Evolutionary conservation across 1,140 invertebrate species (phyloP).

Genomic region (Monomorium pharaonis): DNA sequence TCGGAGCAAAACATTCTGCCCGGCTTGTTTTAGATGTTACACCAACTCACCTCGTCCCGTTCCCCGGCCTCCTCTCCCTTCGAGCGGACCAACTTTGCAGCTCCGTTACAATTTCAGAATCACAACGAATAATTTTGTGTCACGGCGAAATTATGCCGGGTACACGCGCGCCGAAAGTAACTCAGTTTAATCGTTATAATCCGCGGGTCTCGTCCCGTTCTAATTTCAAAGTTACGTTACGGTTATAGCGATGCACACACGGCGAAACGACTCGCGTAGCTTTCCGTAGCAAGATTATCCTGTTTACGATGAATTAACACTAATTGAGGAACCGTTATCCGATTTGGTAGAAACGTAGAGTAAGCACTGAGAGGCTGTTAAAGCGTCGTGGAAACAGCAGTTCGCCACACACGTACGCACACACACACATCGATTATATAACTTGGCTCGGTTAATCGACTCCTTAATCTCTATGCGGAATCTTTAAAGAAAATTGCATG

Average conservation of each 20-base stretch:
- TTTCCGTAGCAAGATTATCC: conserved; percentile 25
- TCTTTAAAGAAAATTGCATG: conserved; percentile 46
- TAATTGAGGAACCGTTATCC: conserved; percentile 20
- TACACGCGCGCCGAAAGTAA: conserved; percentile 40
- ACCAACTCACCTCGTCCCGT: too few relatives aligned
- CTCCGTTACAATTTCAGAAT: conserved; percentile 53
- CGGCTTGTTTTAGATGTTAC: conserved; percentile 50
- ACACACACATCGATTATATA: background rate
- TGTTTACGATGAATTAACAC: conserved; percentile 34
- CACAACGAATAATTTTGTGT: conserved; percentile 50
- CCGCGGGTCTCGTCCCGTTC: conserved; percentile 20
- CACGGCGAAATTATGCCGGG: conserved; percentile 34
- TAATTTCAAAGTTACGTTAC: conserved; percentile 36
- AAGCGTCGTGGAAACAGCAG: background rate
- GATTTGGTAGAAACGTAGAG: background rate
- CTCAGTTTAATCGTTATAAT: conserved; percentile 48
- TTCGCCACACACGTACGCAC: too few relatives aligned
- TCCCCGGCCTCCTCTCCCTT: background rate
- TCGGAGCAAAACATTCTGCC: conserved; percentile 45
- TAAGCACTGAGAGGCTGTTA: background rate
- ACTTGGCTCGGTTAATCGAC: conserved; percentile 1
- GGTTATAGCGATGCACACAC: background rate
- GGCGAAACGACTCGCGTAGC: conserved; percentile 1
- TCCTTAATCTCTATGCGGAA: conserved; percentile 31
- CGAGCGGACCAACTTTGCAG: conserved; percentile 22